These are phyloP conservation scores for Myiotriccus ornatus DNA, from an alignment of 2,797 vertebrate species.

Conservation along the genomic window DNA sequence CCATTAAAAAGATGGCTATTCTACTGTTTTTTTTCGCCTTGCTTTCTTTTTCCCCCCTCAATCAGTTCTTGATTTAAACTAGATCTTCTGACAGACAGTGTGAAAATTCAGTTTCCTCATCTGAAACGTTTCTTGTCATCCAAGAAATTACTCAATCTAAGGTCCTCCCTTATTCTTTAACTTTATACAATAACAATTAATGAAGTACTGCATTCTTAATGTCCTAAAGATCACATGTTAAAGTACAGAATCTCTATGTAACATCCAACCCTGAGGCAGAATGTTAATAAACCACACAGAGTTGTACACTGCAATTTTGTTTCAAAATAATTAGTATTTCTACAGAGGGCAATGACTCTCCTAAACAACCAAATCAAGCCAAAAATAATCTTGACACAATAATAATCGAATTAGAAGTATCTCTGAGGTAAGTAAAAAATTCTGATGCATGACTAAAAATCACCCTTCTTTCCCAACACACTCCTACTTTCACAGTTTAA, in stretches of 20 bases:
- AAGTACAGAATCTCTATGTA: background rate
- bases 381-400: background rate
- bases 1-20: conserved; percentile 29
- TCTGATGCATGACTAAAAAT: conserved; percentile 3
- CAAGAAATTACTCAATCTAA: background rate
- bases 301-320: background rate
- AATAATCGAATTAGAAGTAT: background rate
- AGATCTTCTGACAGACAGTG: background rate
- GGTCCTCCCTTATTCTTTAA: background rate
- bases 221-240: background rate
- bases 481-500: background rate
- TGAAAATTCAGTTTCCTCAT: conserved; percentile 1
- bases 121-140: background rate
- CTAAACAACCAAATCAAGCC: background rate
- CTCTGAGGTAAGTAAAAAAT: background rate
- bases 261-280: background rate
- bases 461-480: background rate
- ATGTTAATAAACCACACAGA: background rate
- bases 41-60: background rate
- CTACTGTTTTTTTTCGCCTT: background rate
- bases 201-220: background rate
- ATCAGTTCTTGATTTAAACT: conserved; percentile 6
- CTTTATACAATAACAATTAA: background rate
- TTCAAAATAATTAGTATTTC: conserved; percentile 1
- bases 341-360: background rate